Percentiles rank a stretch among this genome's conserved stretches.
Conservation (phyloP, 2,797 vertebrate species). For the Garrulus glandarius region DNA sequence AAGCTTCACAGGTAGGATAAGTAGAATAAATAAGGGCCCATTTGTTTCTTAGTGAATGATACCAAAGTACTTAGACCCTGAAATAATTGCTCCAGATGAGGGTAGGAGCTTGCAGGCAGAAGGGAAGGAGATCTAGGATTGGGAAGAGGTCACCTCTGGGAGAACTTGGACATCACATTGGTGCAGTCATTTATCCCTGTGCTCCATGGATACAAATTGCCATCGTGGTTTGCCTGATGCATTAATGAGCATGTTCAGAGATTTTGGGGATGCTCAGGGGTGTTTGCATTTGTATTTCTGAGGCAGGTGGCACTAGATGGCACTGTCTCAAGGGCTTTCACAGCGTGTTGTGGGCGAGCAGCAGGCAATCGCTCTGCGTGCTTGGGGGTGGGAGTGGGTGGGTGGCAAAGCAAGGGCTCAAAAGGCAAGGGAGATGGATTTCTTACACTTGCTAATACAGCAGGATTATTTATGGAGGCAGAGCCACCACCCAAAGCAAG, state of each 20-base stretch:
- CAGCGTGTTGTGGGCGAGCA: neutral
- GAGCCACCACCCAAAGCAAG: neutral
- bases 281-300: neutral
- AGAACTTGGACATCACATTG: neutral
- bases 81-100: neutral
- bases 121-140: neutral
- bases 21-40: neutral
- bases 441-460: neutral
- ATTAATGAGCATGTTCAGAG: fast-evolving
- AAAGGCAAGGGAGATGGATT: neutral
- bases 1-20: neutral
- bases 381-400: neutral
- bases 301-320: neutral
- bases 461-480: neutral
- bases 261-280: neutral
- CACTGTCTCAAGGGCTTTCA: neutral
- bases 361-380: neutral
- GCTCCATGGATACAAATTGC: neutral
- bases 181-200: neutral
- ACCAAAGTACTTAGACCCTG: neutral
- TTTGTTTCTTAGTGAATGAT: neutral
- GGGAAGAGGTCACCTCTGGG: neutral
- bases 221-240: neutral
- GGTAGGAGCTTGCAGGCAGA: neutral
- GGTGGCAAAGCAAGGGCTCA: neutral